These are phyloP conservation scores for Aix galericulata DNA, from an alignment of 2,113 vertebrate genomes.

Conservation along the genomic window DNA sequence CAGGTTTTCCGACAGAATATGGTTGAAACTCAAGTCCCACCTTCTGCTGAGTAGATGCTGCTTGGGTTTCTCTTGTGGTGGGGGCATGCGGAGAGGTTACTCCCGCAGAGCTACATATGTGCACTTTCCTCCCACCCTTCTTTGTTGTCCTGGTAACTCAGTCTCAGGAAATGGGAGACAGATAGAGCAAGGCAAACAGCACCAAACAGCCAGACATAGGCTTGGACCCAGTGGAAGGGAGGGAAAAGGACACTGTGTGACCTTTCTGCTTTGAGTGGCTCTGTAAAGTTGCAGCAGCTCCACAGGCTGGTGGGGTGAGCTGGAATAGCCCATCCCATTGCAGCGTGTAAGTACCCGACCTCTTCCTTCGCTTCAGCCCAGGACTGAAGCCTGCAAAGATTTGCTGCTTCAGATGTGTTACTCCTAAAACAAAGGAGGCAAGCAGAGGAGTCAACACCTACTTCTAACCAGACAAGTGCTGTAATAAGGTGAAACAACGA, in stretches of 20 bases:
- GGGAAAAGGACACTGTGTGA: background rate
- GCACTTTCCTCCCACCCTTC: slow-evolving; percentile 17
- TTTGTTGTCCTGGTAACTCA: slow-evolving; percentile 57
- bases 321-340: background rate
- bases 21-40: background rate
- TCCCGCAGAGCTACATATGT: background rate
- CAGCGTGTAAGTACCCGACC: background rate
- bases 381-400: background rate
- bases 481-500: background rate
- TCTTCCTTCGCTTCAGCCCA: background rate
- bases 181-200: background rate
- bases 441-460: background rate
- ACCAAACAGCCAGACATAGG: background rate
- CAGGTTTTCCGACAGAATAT: background rate
- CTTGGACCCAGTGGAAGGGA: background rate
- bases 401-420: background rate
- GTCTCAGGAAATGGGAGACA: background rate
- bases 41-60: background rate
- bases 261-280: background rate
- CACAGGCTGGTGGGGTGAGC: background rate
- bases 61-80: background rate
- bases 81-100: background rate
- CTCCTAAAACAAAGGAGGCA: background rate
- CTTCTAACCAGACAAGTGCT: background rate
- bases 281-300: background rate